Conservation (phyloP, 1,140 invertebrate species). For the Thaumatotibia leucotreta region DNA sequence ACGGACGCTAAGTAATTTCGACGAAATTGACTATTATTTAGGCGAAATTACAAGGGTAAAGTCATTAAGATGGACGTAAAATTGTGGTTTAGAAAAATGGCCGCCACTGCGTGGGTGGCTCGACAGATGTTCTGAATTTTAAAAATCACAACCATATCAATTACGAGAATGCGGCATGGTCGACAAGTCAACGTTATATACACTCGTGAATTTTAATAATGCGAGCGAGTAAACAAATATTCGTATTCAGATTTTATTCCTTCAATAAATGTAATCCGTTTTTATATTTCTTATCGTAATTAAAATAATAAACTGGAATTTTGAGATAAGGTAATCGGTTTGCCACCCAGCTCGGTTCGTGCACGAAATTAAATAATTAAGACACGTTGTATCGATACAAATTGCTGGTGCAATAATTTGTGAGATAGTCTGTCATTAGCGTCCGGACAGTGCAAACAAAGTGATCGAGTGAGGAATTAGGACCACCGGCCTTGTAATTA, state of each 20-base stretch:
- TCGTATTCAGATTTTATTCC: background rate
- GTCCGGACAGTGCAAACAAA: slow-evolving; percentile 57
- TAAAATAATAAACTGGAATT: slow-evolving; percentile 1
- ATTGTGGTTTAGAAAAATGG: slow-evolving; percentile 18
- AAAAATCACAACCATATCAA: slow-evolving; percentile 45
- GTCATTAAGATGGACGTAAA: slow-evolving; percentile 14
- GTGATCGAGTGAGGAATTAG: slow-evolving; percentile 45
- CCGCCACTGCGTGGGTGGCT: slow-evolving; percentile 48
- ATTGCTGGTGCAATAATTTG: slow-evolving; percentile 56
- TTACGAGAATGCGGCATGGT: no score
- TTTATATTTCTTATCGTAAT: background rate
- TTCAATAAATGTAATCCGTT: slow-evolving; percentile 20
- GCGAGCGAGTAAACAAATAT: slow-evolving; percentile 4
- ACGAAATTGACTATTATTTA: slow-evolving; percentile 20
- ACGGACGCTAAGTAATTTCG: slow-evolving; percentile 19
- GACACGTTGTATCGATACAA: slow-evolving; percentile 34
- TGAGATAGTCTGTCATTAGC: slow-evolving; percentile 49
- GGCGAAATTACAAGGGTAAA: slow-evolving; percentile 22
- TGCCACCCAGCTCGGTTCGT: background rate
- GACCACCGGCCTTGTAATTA: slow-evolving; percentile 32
- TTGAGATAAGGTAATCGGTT: background rate
- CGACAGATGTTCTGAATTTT: slow-evolving; percentile 48
- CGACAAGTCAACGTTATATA: background rate
- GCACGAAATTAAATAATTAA: slow-evolving; percentile 43
- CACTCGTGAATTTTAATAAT: slow-evolving; percentile 59